These are phyloP conservation scores for Casuarius casuarius DNA, from an alignment of 2,113 vertebrate genomes.

Conservation along the genomic window DNA sequence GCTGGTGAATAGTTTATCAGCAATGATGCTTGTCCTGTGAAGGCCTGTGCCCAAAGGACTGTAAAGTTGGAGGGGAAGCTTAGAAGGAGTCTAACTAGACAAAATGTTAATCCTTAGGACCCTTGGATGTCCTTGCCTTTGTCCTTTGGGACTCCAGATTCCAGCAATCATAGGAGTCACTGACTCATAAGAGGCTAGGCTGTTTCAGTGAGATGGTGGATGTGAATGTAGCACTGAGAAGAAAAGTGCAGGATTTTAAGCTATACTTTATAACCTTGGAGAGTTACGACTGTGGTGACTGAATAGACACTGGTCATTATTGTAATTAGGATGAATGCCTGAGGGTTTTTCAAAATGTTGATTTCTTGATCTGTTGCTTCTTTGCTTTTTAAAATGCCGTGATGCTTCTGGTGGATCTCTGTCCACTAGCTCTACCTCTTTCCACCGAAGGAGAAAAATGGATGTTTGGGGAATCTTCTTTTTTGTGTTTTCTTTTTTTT, in stretches of 20 bases:
- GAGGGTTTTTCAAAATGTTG: not conserved
- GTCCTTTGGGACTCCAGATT: not conserved
- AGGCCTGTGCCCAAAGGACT: not conserved
- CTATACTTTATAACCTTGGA: not conserved
- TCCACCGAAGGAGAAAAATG: not conserved
- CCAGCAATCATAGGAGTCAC: not conserved
- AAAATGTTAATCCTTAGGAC: not conserved
- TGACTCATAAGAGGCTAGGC: not conserved
- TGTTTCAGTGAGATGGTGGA: not conserved
- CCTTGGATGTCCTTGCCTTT: not conserved
- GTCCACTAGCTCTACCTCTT: slow-evolving; percentile 11
- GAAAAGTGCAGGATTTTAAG: not conserved
- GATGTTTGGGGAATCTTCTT: not conserved
- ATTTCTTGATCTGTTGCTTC: not conserved
- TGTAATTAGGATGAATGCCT: not conserved
- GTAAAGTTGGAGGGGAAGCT: not conserved
- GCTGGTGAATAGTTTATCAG: not conserved
- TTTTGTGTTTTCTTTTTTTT: not conserved
- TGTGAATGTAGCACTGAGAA: not conserved
- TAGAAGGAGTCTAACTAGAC: not conserved
- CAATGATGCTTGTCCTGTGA: not conserved
- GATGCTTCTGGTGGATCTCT: not conserved
- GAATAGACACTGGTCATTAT: not conserved
- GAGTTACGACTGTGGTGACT: not conserved
- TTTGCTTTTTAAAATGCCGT: not conserved